Conservation (phyloP, 2,797 vertebrate species). For the Babyrousa celebensis region DNA sequence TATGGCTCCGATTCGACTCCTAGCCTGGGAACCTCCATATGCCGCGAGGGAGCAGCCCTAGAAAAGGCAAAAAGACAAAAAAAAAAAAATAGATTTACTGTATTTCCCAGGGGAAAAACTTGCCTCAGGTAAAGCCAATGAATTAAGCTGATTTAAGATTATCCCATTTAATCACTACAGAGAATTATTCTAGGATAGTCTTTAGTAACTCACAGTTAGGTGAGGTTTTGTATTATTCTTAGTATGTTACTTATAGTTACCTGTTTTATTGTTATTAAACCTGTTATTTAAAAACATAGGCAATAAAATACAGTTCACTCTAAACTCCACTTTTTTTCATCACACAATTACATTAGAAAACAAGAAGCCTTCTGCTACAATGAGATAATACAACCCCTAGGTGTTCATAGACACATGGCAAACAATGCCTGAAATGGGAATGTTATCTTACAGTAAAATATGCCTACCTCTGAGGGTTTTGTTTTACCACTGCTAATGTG, state of each 20-base stretch:
- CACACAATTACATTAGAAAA: constrained; percentile 81
- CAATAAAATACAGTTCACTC: constrained; percentile 69
- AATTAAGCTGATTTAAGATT: constrained; percentile 61
- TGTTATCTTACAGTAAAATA: constrained; percentile 80
- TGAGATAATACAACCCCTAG: constrained; percentile 84
- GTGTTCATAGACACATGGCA: constrained; percentile 78
- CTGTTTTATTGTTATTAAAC: constrained; percentile 81
- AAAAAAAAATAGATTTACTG: background rate
- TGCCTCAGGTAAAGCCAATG: constrained; percentile 18
- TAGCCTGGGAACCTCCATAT: no score
- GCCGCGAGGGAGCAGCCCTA: no score
- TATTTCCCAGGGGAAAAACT: constrained; percentile 12
- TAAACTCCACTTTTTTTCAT: constrained; percentile 72
- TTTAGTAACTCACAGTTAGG: constrained; percentile 15
- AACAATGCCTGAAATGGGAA: constrained; percentile 76
- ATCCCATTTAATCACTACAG: constrained; percentile 60
- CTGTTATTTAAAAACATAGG: constrained; percentile 76
- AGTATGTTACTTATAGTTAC: constrained; percentile 63
- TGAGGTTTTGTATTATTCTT: constrained; percentile 67
- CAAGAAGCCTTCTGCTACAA: constrained; percentile 79
- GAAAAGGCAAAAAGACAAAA: no score
- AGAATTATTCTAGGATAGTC: constrained; percentile 68
- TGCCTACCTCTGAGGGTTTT: constrained; percentile 63
- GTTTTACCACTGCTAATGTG: constrained; percentile 67
- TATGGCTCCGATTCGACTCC: no score